Evolutionary conservation across 2,113 vertebrate species (phyloP), one percentile per base, ranked within the genome.

Genomic region (Aegithalos caudatus): DNA sequence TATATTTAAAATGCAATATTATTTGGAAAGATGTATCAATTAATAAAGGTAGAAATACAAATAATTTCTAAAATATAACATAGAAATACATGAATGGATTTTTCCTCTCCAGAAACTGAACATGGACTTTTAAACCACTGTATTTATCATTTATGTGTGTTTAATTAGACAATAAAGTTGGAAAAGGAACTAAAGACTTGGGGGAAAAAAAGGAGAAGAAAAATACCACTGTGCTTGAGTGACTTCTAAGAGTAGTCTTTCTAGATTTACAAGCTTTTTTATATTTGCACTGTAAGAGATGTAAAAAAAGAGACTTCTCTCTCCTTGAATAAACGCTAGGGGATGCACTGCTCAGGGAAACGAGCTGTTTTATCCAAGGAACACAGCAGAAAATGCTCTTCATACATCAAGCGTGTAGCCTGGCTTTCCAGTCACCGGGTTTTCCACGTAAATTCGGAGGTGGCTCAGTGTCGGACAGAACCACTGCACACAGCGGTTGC

Each of bases 401-500:
- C 50, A 1, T 1, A 3, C 1, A 16, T 8, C 71, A 37, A 6
- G 17, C 1, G 53, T 8, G 7, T 4, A 22, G 22, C 28, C 37
- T 4, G 22, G 53, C 23, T 48, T 45, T 18, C 12, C 45, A 4
- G 5, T 33, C 47, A 6, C 2, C 3, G 20, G 13, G 22, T 16
- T 40, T 72, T n/a, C 11, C 24, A 7, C 0, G 4, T 2, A 9
- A 33, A 19, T 2, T 9, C 9, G 7, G 24, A 5, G 2, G 7
- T 13, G 8, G 20, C 8, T 45, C 61, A 1, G 8, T 4, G 9
- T 1, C 4, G 3, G 25, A 4, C 5, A 15, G 7, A 27, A 0
- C 4, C 1, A 10, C 27, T 3, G 21, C 8, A 1, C 11, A 3
- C 11, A 2, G 0, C 0, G 5, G 2, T 1, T 10, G 0, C 1